These are phyloP conservation scores for Lamellibrachia columna DNA, from an alignment of 2,888 invertebrate species.

Conservation along the genomic window DNA sequence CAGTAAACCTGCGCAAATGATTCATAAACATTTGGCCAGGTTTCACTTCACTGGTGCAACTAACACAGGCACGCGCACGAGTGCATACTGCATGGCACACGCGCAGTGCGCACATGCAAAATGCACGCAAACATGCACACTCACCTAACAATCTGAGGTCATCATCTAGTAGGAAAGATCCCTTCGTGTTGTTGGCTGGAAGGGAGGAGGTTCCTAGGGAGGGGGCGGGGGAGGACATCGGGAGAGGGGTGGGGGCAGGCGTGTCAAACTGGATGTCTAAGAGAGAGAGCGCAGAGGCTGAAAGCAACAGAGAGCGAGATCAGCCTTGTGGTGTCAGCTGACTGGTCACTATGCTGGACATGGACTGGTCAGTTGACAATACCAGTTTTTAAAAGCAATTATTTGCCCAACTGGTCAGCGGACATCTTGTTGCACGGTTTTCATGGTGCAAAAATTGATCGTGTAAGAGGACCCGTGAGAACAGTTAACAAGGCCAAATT, in stretches of 20 bases:
- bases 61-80: not conserved
- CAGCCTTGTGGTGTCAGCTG: not conserved
- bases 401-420: no score
- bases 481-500: no score
- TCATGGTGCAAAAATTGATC: no score
- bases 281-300: conserved; percentile 3
- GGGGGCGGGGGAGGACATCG: conserved; percentile 1
- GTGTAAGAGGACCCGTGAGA: no score
- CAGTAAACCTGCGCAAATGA: not conserved
- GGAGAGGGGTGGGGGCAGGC: conserved; percentile 22
- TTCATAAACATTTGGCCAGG: not conserved
- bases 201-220: not conserved
- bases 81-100: not conserved
- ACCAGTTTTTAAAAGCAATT: no score
- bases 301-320: not conserved
- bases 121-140: conserved; percentile 18
- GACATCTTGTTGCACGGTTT: no score
- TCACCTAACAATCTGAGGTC: conserved; percentile 30
- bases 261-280: conserved; percentile 13
- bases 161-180: conserved; percentile 28
- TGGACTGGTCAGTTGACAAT: not conserved
- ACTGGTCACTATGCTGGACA: not conserved
- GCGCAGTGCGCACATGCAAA: not conserved
- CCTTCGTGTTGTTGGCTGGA: not conserved
- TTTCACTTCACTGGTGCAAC: not conserved